Conservation (phyloP, 2,113 vertebrate genomes). For the Orcinus orca region DNA sequence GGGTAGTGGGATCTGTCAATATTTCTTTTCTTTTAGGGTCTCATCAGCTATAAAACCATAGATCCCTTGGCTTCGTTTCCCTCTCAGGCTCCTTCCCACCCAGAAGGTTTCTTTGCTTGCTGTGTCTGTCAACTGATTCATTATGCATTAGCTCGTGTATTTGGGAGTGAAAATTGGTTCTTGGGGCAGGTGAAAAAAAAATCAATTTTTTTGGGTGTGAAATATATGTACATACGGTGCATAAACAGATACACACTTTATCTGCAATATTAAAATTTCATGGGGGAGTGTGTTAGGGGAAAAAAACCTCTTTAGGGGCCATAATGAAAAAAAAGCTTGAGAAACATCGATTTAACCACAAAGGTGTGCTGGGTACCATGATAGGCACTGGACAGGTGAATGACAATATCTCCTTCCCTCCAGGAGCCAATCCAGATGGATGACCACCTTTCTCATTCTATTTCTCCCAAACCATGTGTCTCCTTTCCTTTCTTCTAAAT, state of each 20-base stretch:
- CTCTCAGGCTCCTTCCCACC: background rate
- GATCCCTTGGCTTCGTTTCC: background rate
- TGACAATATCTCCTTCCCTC: too few species aligned
- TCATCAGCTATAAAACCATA: background rate
- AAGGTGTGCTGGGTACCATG: background rate
- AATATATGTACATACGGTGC: background rate
- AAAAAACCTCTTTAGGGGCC: background rate
- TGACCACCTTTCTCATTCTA: too few species aligned
- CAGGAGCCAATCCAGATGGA: background rate
- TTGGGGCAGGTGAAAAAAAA: background rate
- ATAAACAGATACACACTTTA: background rate
- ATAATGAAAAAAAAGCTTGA: background rate
- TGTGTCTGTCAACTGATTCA: background rate
- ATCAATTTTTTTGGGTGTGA: background rate
- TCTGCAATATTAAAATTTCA: background rate
- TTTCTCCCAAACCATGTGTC: background rate
- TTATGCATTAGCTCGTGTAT: background rate
- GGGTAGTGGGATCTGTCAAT: background rate
- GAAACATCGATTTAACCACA: background rate
- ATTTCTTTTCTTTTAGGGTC: background rate
- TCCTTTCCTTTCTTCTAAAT: background rate
- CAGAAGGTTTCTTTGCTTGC: background rate
- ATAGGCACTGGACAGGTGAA: background rate
- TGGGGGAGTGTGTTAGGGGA: background rate
- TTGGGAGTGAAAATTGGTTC: background rate